phyloP scores from a whole-genome alignment of 2,797 vertebrate species.

The Sebastiscus tertius region DNA sequence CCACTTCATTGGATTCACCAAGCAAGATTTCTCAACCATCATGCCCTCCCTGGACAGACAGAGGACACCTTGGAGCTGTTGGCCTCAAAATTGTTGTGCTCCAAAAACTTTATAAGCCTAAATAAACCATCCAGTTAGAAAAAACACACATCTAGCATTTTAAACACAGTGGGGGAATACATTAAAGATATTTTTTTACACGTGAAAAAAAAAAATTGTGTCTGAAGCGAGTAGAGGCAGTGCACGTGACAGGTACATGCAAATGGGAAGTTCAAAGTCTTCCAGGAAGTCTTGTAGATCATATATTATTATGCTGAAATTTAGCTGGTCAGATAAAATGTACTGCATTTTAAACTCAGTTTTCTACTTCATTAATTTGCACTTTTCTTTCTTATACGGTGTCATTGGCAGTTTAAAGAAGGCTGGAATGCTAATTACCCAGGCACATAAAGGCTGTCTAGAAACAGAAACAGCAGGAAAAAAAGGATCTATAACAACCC shows the following conservation, averaged over 20 bases:
- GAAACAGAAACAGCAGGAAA: conserved; percentile 37
- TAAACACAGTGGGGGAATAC: neutral
- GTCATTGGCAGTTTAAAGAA: conserved; percentile 57
- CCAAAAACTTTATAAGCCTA: conserved; percentile 7
- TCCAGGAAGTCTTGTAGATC: conserved; percentile 14
- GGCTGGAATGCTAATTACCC: conserved; percentile 67
- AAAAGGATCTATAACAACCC: conserved; percentile 58
- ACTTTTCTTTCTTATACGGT: conserved; percentile 49
- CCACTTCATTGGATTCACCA: neutral
- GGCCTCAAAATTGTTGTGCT: neutral
- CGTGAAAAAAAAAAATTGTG: neutral
- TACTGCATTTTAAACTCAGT: conserved; percentile 42
- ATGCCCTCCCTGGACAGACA: neutral
- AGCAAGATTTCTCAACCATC: neutral
- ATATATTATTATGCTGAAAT: conserved; percentile 16
- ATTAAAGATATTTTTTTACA: neutral
- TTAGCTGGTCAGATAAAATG: conserved; percentile 38
- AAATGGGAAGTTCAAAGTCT: conserved; percentile 40
- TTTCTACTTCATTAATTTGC: conserved; percentile 66
- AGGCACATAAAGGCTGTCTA: conserved; percentile 58
- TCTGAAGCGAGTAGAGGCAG: neutral
- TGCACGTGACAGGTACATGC: neutral
- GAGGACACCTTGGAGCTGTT: conserved; percentile 9
- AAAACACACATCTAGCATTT: neutral
- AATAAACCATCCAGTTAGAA: neutral